Evolutionary conservation across 2,113 vertebrate species (phyloP), one percentile per base, ranked within the genome.

Genomic region (Peromyscus leucopus): DNA sequence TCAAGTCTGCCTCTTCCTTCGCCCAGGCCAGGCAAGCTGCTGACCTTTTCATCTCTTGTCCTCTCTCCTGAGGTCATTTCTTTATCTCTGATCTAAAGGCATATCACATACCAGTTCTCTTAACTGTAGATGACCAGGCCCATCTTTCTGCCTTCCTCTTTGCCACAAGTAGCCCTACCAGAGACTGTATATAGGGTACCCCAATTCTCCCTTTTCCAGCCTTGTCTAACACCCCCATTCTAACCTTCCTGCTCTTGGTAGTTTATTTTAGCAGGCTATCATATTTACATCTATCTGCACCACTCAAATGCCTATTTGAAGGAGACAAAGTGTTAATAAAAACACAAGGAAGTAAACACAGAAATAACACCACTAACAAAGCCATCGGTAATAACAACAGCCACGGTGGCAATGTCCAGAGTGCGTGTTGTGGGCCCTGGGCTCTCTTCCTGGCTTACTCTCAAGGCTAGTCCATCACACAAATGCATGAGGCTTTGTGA

Each of bases 301-400:
- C 61, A 79, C 82, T 91, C 78, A 67, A 61, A 51, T 80, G 84
- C 15, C 39, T 83, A 89, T 65, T 87, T 79, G 57, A 88, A 79
- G 12, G 90, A 65, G 17, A 17, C n/a, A 96, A 95, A 80, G 51
- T 69, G 76, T 55, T 91, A 93, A 15, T 74, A 89, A 74, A 21
- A 31, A 65, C 36, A 4, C 55, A n/a, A 55, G 19, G 87, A 55
- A 75, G 19, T 88, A 95, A 96, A 80, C 48, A 82, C 0, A 16
- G 51, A 71, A 89, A 48, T 90, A 46, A 42, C 17, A 90, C 19
- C 59, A 87, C 24, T 2, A 75, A n/a, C 10, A 86, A 94, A 78
- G 21, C 6, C 59, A 55, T 13, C 46, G 63, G 11, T 69, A 83
- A 76, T 46, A 57, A 89, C 31, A 85, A 4, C 19, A 55, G 12